A percentile compares a stretch with the other conserved stretches of the same genome.
These are phyloP conservation scores for Wasmannia auropunctata DNA, from an alignment of 1,140 invertebrate species.

Conservation along the genomic window DNA sequence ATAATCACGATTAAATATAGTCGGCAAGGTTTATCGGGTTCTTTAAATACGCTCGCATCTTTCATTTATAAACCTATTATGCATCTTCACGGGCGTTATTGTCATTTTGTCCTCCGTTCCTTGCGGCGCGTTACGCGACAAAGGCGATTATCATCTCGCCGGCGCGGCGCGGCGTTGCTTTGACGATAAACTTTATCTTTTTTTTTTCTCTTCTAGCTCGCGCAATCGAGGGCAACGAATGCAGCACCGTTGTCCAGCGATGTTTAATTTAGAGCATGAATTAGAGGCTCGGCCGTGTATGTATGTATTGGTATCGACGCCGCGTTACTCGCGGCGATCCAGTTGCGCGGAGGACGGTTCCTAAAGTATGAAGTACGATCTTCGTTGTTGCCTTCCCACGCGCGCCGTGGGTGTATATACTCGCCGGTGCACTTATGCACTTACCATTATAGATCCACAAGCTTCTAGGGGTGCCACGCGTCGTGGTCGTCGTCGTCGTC, in stretches of 20 bases:
- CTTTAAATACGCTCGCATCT: neutral
- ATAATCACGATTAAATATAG: neutral
- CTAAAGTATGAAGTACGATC: slow-evolving; percentile 1
- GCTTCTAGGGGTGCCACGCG: neutral
- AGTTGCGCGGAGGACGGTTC: neutral
- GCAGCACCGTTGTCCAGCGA: neutral
- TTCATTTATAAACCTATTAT: neutral
- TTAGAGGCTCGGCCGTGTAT: neutral
- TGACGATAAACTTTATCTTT: slow-evolving; percentile 37
- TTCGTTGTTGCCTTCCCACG: neutral
- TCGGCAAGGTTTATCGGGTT: too few relatives aligned
- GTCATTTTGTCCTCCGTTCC: neutral
- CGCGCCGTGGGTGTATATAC: too few relatives aligned
- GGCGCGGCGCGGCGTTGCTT: neutral
- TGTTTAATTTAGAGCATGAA: slow-evolving; percentile 5
- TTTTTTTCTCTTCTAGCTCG: slow-evolving; percentile 24
- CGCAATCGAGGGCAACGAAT: neutral
- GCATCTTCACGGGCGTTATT: neutral
- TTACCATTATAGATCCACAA: slow-evolving; percentile 43
- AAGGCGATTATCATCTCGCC: slow-evolving; percentile 23
- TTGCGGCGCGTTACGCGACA: neutral
- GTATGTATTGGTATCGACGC: too few relatives aligned
- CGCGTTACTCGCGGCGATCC: neutral
- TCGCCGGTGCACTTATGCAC: slow-evolving; percentile 35
- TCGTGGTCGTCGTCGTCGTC: neutral